Evolutionary conservation across 2,797 vertebrate species (phyloP).

Genomic region (Dendrocincla fuliginosa): DNA sequence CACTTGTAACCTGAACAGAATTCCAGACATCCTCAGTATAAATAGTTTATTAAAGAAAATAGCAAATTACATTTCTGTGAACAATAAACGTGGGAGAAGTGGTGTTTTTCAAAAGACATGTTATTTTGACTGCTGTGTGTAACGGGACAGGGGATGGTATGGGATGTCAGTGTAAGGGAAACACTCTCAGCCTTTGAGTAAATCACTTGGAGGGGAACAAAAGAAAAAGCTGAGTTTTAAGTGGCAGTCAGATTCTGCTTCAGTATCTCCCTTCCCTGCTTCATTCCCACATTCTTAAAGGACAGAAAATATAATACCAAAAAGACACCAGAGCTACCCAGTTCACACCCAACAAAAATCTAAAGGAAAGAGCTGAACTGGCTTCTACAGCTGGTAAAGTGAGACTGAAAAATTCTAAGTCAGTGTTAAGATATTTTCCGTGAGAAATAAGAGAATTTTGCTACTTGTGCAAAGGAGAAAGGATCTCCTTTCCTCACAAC

Average conservation of each 20-base stretch:
- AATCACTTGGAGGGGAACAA: neutral
- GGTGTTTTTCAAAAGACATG: neutral
- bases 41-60: conserved; percentile 66
- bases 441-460: neutral
- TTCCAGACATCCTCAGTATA: neutral
- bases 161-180: neutral
- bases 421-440: neutral
- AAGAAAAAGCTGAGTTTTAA: neutral
- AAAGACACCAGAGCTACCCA: neutral
- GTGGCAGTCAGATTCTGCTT: neutral
- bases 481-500: neutral
- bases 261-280: neutral
- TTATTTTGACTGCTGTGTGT: neutral
- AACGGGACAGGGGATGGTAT: neutral
- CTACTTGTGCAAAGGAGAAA: neutral
- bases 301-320: neutral
- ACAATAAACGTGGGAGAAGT: neutral
- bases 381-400: neutral
- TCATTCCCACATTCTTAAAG: neutral
- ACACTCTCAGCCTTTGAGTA: neutral
- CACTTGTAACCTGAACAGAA: neutral
- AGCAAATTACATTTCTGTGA: conserved; percentile 15
- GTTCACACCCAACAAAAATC: neutral
- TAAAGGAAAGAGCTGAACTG: neutral
- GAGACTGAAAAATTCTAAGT: neutral